Percentiles rank a stretch among this genome's conserved stretches.
Evolutionary conservation across 2,113 vertebrate genomes (phyloP).

Genomic region (Pelecanus crispus): DNA sequence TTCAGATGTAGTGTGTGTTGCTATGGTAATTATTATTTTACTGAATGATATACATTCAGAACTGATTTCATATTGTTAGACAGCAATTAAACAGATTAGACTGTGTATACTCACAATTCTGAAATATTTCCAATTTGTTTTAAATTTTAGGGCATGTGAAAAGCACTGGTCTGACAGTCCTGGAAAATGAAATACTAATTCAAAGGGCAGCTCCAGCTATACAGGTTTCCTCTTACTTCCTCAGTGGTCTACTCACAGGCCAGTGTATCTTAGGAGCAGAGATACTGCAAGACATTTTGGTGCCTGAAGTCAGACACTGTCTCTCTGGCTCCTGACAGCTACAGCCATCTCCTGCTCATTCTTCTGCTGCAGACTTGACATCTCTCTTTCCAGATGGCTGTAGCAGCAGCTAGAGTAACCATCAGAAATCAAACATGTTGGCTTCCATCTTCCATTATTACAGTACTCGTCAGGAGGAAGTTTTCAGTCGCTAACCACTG

Average conservation of each 20-base stretch:
- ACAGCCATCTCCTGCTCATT: background rate
- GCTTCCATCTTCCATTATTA: background rate
- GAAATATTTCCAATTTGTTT: conserved; percentile 34
- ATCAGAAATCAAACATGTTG: background rate
- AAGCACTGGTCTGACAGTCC: background rate
- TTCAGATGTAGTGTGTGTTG: conserved; percentile 61
- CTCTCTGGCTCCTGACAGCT: background rate
- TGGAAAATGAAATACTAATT: background rate
- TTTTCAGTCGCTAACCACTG: background rate
- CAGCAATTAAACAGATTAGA: conserved; percentile 66
- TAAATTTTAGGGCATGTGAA: background rate
- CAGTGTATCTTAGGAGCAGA: background rate
- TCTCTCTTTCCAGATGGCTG: background rate
- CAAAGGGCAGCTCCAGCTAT: background rate
- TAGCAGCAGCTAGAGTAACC: background rate
- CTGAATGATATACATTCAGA: conserved; percentile 59
- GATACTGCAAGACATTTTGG: background rate
- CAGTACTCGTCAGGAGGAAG: background rate
- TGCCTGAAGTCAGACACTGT: background rate
- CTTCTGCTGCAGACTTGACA: background rate
- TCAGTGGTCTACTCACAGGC: background rate
- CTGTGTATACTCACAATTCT: conserved; percentile 34
- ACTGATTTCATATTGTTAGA: conserved; percentile 62
- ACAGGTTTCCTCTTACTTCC: background rate
- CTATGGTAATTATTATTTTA: conserved; percentile 76